Evolutionary conservation across 2,888 invertebrate genomes (phyloP), one percentile per base, ranked within the genome.

Genomic region (Catocala nupta): DNA sequence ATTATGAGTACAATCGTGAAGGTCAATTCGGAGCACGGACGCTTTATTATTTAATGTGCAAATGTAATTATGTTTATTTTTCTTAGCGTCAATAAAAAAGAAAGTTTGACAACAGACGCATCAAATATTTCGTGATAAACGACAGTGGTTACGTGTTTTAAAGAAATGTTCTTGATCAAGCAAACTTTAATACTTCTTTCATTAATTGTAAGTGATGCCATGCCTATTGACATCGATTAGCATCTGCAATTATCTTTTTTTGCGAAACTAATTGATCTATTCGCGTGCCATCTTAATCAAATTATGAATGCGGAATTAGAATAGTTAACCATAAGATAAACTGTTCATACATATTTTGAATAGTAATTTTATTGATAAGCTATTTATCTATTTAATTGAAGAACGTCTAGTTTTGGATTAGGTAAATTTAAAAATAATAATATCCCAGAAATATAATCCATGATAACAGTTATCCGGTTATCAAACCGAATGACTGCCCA

Each of bases 1-100:
- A 81, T 81, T 81, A 79, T 75, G 63, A 69, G 69, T 55, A 75
- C 70, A 75, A 67, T 75, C 82, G 85, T 83, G 83, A 84, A 86
- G 86, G 86, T 86, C 82, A 81, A 72, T 68, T 77, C 70, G 77
- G 81, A 78, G 75, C 78, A 78, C 55, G 63, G 60, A 52, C 64
- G 60, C 62, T 63, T 48, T 48, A 62, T 72, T 68, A 71, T 69
- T 60, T 70, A 65, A 71, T 70, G 61, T 64, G 59, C 47, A 65
- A 77, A 70, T 68, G 50, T 56, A 70, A 75, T 73, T 68, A 75
- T 63, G 64, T 67, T 60, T 57, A 60, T 72, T 68, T 67, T 70
- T 44, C 50, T 57, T 16, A 43, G 59, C 0, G 5, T 50, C 56
- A 7, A 39, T 39, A 73, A 68, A 73, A 71, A 72, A 72, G 75